Percentiles rank a stretch among this genome's conserved stretches.
These are phyloP conservation scores for Echeneis naucrates DNA, from an alignment of 2,797 vertebrate genomes.

Conservation along the genomic window DNA sequence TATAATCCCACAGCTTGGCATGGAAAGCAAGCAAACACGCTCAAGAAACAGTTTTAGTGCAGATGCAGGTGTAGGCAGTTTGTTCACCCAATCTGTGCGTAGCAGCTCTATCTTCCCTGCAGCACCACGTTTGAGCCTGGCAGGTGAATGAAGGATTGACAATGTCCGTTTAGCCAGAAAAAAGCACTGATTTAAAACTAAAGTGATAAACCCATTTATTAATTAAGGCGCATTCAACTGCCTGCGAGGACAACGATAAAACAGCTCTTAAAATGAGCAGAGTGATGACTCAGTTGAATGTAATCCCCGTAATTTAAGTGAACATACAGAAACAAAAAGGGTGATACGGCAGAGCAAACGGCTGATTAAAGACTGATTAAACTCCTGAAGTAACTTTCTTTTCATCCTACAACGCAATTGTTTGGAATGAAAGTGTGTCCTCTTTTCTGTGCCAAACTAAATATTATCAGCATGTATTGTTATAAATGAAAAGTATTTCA, in stretches of 20 bases:
- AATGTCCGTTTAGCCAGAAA: slow-evolving; percentile 4
- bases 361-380: slow-evolving; percentile 8
- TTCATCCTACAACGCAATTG: slow-evolving; percentile 9
- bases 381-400: slow-evolving; percentile 4
- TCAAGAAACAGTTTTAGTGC: neutral
- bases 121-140: neutral
- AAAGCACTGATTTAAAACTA: slow-evolving; percentile 27
- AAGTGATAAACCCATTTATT: slow-evolving; percentile 39
- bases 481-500: slow-evolving; percentile 3
- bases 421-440: neutral
- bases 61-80: slow-evolving; percentile 6
- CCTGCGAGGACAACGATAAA: slow-evolving; percentile 50
- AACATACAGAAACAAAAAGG: slow-evolving; percentile 21
- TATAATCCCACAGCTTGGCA: slow-evolving; percentile 6
- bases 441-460: slow-evolving; percentile 2
- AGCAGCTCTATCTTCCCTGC: neutral
- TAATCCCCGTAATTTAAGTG: slow-evolving; percentile 4
- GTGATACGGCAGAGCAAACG: slow-evolving; percentile 22
- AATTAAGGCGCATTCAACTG: slow-evolving; percentile 46
- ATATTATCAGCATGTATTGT: slow-evolving; percentile 29
- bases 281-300: slow-evolving; percentile 29
- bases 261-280: slow-evolving; percentile 15
- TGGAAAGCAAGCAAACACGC: slow-evolving; percentile 3
- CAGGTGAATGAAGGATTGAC: slow-evolving; percentile 24
- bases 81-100: slow-evolving; percentile 10